Conservation (phyloP, 1,140 invertebrate genomes). For the Proales similis region DNA sequence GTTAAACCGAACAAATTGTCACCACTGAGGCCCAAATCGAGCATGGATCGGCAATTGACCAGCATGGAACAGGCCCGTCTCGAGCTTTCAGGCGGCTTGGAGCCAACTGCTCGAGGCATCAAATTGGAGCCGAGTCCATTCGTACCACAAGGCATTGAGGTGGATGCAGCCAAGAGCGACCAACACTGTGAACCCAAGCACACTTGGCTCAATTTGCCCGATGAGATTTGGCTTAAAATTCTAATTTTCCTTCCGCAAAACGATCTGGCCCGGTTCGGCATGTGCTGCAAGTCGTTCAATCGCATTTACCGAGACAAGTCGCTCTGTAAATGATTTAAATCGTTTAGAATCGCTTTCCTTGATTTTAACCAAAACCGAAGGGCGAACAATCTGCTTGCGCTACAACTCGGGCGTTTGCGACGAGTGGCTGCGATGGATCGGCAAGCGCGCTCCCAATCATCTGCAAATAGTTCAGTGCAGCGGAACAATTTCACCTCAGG, state of each 20-base stretch:
- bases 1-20: too few relatives aligned
- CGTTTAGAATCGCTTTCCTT: conserved; percentile 1
- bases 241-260: background rate
- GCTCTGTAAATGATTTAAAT: conserved; percentile 23
- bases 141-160: background rate
- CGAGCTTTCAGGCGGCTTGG: too few relatives aligned
- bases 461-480: conserved; percentile 17
- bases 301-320: conserved; percentile 9
- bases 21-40: too few relatives aligned
- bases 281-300: conserved; percentile 7
- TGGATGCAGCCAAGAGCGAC: background rate
- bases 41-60: too few relatives aligned
- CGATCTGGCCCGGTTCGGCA: conserved; percentile 14
- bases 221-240: conserved; percentile 32
- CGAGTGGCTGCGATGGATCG: conserved; percentile 36
- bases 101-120: too few relatives aligned
- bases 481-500: conserved; percentile 2
- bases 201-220: conserved; percentile 27
- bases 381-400: conserved; percentile 9
- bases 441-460: conserved; percentile 7
- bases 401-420: conserved; percentile 13
- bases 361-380: conserved; percentile 20
- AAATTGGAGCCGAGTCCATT: background rate
- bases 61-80: too few relatives aligned
- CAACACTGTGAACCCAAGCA: background rate